Conservation (phyloP, 37 sponge, comb jelly and placozoan species). For the Spongia lamella region DNA sequence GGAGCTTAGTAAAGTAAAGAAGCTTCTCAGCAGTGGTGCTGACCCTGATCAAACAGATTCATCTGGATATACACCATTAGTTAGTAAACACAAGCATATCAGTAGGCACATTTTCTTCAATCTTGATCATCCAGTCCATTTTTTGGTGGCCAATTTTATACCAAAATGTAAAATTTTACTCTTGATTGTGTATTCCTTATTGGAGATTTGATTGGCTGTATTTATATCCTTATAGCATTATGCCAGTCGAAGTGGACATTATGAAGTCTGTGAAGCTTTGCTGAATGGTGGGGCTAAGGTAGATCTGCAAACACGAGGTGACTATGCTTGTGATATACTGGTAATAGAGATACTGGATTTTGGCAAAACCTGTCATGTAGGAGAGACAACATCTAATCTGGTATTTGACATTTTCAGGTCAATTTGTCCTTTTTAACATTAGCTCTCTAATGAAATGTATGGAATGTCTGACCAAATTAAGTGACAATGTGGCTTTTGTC, state of each 20-base stretch:
- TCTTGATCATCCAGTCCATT: too few relatives aligned
- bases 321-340: neutral
- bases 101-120: neutral
- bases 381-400: too few relatives aligned
- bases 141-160: too few relatives aligned
- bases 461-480: too few relatives aligned
- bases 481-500: too few relatives aligned
- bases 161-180: too few relatives aligned
- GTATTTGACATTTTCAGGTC: too few relatives aligned
- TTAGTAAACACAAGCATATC: conserved; percentile 6
- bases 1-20: conserved; percentile 39
- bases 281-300: conserved; percentile 58
- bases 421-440: too few relatives aligned
- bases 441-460: too few relatives aligned
- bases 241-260: conserved; percentile 74
- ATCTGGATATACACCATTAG: conserved; percentile 85
- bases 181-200: too few relatives aligned
- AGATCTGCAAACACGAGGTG: conserved; percentile 57
- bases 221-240: conserved; percentile 61
- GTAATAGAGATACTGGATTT: neutral
- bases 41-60: conserved; percentile 52
- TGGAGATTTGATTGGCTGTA: too few relatives aligned
- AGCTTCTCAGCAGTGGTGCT: conserved; percentile 27
- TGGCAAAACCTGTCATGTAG: too few relatives aligned
- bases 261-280: conserved; percentile 40